A percentile compares a stretch with the other conserved stretches of the same genome.
Conservation (phyloP, 2,113 vertebrate species). For the Anolis carolinensis region DNA sequence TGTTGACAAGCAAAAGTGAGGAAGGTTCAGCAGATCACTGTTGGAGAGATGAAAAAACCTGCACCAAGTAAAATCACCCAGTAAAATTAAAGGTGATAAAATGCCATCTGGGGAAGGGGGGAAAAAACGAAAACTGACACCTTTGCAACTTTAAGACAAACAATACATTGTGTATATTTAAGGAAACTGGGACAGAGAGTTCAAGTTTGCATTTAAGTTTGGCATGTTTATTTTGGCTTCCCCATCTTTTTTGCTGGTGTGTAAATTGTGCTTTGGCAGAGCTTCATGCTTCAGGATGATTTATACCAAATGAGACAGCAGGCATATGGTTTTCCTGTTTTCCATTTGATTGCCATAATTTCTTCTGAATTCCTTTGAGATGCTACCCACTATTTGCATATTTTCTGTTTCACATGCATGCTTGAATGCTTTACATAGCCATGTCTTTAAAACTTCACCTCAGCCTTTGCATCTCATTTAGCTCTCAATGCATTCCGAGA, state of each 20-base stretch:
- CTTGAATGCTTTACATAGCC: conserved; percentile 48
- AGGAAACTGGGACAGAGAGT: neutral
- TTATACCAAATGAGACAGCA: conserved; percentile 10
- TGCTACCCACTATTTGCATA: conserved; percentile 7
- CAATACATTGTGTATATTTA: conserved; percentile 6
- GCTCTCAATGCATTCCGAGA: conserved; percentile 34
- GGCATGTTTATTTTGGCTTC: conserved; percentile 2
- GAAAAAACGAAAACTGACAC: neutral
- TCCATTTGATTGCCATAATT: conserved; percentile 19
- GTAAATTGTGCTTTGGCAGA: conserved; percentile 17
- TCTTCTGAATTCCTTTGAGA: conserved; percentile 5
- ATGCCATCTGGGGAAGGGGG: neutral
- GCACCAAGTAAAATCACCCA: too few relatives aligned
- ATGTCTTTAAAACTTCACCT: conserved; percentile 53
- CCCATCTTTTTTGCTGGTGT: neutral
- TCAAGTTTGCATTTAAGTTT: neutral
- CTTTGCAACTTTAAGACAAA: conserved; percentile 11
- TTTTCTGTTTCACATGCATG: conserved; percentile 39
- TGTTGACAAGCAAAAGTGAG: neutral
- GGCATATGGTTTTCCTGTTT: neutral
- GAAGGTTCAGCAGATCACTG: neutral
- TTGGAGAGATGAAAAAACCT: neutral
- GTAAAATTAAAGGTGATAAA: neutral
- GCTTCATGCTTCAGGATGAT: neutral
- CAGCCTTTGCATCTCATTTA: conserved; percentile 53